A percentile compares a stretch with the other conserved stretches of the same genome.
Conservation (phyloP, 92 coral and sea anemone species). For the Galaxea fascicularis region DNA sequence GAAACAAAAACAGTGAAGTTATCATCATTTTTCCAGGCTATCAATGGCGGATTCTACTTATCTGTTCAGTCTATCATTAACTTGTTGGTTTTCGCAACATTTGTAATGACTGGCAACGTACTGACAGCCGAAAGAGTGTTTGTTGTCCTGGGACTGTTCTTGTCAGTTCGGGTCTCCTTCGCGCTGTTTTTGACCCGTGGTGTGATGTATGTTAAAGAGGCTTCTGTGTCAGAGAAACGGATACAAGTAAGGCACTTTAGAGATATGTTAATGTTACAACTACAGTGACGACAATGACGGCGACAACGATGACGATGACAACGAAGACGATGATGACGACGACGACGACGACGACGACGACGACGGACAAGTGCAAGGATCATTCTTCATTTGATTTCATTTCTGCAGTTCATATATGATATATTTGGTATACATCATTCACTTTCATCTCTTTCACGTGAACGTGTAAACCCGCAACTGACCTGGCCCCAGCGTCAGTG, state of each 20-base stretch:
- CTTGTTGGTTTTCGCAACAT: conserved; percentile 82
- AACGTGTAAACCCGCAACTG: too few relatives aligned
- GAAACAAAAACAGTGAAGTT: conserved; percentile 76
- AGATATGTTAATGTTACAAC: background rate
- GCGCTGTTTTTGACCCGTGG: conserved; percentile 80
- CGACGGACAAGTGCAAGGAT: too few relatives aligned
- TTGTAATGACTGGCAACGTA: conserved; percentile 77
- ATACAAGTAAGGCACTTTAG: conserved; percentile 67
- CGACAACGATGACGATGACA: too few relatives aligned
- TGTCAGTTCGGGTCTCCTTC: conserved; percentile 65
- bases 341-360: too few relatives aligned
- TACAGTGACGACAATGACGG: too few relatives aligned
- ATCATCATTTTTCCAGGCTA: conserved; percentile 70
- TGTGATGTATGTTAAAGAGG: conserved; percentile 81
- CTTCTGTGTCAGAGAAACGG: conserved; percentile 80
- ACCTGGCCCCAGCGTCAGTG: too few relatives aligned
- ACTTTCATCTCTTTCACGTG: too few relatives aligned
- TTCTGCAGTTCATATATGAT: too few relatives aligned
- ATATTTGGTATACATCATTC: too few relatives aligned
- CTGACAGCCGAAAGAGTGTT: conserved; percentile 85
- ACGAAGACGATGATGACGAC: too few relatives aligned
- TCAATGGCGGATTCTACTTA: conserved; percentile 70
- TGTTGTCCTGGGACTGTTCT: conserved; percentile 87
- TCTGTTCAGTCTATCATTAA: conserved; percentile 68
- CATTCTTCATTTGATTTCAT: too few relatives aligned